Evolutionary conservation across 1,140 invertebrate species (phyloP).

Genomic region (Saccostrea echinata): DNA sequence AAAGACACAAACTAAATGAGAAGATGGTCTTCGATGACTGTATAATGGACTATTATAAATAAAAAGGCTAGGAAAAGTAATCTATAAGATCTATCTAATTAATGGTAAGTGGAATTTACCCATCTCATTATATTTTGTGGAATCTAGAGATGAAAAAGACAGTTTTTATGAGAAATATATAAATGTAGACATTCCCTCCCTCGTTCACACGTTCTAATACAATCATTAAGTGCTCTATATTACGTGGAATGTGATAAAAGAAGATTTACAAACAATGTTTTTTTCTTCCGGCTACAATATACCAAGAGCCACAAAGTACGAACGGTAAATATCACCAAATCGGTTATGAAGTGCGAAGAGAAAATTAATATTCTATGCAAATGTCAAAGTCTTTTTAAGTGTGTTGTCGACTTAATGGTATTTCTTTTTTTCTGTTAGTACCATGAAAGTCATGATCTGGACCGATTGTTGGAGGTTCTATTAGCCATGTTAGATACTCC

Average conservation of each 20-base stretch:
- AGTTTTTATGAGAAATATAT: not conserved
- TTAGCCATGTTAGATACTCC: constrained; percentile 63
- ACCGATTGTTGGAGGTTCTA: constrained; percentile 61
- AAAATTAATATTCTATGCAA: not conserved
- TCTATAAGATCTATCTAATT: constrained; percentile 23
- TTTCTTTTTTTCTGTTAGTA: constrained; percentile 61
- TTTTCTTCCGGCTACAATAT: not conserved
- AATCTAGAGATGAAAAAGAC: not conserved
- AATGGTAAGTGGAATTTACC: not conserved
- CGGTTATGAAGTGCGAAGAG: not conserved
- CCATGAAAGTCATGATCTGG: constrained; percentile 63
- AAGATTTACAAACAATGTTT: constrained; percentile 18
- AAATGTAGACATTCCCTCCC: not conserved
- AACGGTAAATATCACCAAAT: not conserved
- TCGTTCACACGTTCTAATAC: not conserved
- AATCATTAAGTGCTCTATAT: not conserved
- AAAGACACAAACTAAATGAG: not conserved
- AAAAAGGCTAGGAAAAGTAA: constrained; percentile 9
- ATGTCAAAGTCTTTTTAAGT: not conserved
- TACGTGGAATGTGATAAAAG: not conserved
- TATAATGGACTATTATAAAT: constrained; percentile 33
- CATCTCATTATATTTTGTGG: not conserved
- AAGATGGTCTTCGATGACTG: constrained; percentile 18
- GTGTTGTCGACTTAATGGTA: not conserved
- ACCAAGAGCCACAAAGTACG: not conserved